These are phyloP conservation scores for Eilema griseolum DNA, from an alignment of 2,888 invertebrate genomes.

Conservation along the genomic window DNA sequence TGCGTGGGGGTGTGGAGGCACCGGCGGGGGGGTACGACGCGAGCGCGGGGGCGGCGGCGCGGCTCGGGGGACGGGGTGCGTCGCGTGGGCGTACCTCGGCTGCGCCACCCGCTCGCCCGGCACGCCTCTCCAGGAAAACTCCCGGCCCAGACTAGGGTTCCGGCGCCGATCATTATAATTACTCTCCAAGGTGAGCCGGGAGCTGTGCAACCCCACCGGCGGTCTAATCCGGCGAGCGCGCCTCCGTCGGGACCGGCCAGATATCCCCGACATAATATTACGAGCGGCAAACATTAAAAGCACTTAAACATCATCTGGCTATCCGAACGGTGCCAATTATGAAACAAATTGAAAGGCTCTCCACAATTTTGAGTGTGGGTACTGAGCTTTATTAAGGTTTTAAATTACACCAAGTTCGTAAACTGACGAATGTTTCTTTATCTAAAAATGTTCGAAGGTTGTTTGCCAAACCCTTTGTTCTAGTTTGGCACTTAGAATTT, in stretches of 20 bases:
- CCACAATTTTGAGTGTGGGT: slow-evolving; percentile 62
- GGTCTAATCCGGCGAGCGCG: slow-evolving; percentile 76
- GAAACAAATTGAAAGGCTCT: slow-evolving; percentile 73
- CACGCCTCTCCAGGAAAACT: slow-evolving; percentile 85
- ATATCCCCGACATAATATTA: slow-evolving; percentile 76
- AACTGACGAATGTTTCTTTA: slow-evolving; percentile 51
- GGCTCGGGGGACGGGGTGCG: slow-evolving; percentile 59
- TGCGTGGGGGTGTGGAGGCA: slow-evolving; percentile 79
- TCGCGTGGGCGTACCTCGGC: slow-evolving; percentile 82
- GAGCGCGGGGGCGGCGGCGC: slow-evolving; percentile 72
- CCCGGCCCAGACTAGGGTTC: slow-evolving; percentile 82
- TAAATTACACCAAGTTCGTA: slow-evolving; percentile 51
- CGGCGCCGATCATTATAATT: slow-evolving; percentile 87
- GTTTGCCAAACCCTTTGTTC: slow-evolving; percentile 48
- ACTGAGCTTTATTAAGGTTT: slow-evolving; percentile 67
- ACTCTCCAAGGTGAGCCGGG: slow-evolving; percentile 85
- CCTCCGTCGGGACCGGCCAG: slow-evolving; percentile 77
- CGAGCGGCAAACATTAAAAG: slow-evolving; percentile 75
- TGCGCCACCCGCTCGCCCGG: slow-evolving; percentile 79
- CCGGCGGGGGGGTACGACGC: slow-evolving; percentile 73
- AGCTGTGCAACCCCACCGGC: slow-evolving; percentile 75
- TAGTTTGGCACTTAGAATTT: slow-evolving; percentile 40
- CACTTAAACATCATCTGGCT: slow-evolving; percentile 76
- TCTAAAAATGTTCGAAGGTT: slow-evolving; percentile 42
- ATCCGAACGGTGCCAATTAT: slow-evolving; percentile 74